A percentile compares a stretch with the other conserved stretches of the same genome.
These are phyloP conservation scores for Sitta carolinensis DNA, from an alignment of 2,797 vertebrate species.

Conservation along the genomic window DNA sequence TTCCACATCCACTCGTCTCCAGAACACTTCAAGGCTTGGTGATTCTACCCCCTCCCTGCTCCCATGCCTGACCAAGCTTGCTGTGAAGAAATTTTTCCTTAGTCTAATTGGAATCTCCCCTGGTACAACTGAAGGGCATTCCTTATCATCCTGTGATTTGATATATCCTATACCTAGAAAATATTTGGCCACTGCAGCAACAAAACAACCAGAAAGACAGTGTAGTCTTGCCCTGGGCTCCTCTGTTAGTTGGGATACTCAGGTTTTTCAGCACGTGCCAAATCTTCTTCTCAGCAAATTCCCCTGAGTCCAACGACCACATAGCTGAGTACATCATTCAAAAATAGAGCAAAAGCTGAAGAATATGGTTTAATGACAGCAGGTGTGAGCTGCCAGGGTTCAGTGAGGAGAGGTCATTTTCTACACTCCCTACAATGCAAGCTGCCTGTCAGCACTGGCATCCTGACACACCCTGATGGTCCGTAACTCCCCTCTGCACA, in stretches of 20 bases:
- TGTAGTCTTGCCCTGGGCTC: not conserved
- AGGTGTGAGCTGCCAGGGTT: not conserved
- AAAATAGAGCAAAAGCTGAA: not conserved
- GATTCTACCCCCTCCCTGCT: not conserved
- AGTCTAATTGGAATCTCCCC: not conserved
- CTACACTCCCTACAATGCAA: not conserved
- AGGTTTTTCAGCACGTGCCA: not conserved
- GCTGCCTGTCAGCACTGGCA: slow-evolving; percentile 2
- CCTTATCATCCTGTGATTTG: not conserved
- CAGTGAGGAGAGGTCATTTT: not conserved
- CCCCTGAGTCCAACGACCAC: fast-evolving
- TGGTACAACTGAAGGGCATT: not conserved
- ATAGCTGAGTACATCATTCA: not conserved
- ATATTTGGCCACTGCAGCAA: not conserved
- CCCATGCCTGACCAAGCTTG: not conserved
- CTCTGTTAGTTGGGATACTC: fast-evolving
- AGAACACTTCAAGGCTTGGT: not conserved
- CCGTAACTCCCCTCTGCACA: not conserved
- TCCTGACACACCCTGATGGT: not conserved
- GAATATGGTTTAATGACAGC: not conserved
- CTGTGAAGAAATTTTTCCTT: too few species aligned
- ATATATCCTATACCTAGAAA: not conserved
- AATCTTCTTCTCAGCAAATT: not conserved
- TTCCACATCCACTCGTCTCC: fast-evolving
- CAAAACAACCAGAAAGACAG: not conserved